Conservation (phyloP, 2,113 vertebrate genomes). For the Tetrax tetrax region DNA sequence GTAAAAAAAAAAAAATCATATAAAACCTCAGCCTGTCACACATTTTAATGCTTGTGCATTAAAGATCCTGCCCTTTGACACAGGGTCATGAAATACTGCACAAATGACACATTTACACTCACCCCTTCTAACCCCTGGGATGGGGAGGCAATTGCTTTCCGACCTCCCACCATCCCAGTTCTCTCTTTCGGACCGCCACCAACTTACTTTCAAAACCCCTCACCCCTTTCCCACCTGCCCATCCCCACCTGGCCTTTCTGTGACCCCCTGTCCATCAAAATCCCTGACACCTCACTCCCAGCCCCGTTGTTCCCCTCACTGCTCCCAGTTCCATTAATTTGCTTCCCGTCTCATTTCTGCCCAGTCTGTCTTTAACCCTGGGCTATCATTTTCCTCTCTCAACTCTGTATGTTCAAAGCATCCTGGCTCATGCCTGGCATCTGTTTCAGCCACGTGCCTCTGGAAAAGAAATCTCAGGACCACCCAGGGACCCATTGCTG, state of each 20-base stretch:
- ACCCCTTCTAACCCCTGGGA: neutral
- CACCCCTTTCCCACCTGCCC: neutral
- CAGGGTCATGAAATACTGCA: neutral
- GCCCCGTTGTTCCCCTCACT: neutral
- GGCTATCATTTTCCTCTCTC: neutral
- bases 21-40: neutral
- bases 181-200: neutral
- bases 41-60: neutral
- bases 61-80: constrained; percentile 14
- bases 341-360: neutral
- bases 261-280: neutral
- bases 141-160: neutral
- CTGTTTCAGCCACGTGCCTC: neutral
- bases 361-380: neutral
- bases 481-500: neutral
- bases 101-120: neutral
- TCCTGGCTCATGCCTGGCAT: neutral
- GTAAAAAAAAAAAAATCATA: neutral
- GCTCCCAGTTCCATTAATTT: neutral
- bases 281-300: neutral
- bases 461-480: neutral
- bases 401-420: neutral
- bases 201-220: neutral
- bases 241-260: neutral
- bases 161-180: neutral